Conservation (phyloP, 2,113 vertebrate species). For the Carettochelys insculpta region DNA sequence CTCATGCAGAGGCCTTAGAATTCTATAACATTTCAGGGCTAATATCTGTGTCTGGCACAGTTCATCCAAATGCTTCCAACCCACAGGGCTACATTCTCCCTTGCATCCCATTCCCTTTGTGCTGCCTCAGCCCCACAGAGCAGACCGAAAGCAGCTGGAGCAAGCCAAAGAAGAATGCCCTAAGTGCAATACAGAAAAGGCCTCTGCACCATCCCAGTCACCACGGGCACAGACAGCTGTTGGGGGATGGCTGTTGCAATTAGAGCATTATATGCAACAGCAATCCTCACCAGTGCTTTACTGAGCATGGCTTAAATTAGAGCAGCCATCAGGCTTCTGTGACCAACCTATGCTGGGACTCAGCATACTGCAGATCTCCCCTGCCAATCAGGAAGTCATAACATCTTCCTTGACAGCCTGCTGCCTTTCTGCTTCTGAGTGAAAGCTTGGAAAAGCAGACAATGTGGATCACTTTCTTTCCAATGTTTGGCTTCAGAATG, state of each 20-base stretch:
- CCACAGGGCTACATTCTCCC: neutral
- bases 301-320: neutral
- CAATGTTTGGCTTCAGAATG: neutral
- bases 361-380: neutral
- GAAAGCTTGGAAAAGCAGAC: fast-evolving
- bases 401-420: neutral
- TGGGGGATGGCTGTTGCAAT: neutral
- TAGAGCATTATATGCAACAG: fast-evolving
- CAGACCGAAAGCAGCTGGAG: neutral
- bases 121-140: fast-evolving
- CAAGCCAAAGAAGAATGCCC: neutral
- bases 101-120: neutral
- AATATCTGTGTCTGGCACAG: neutral
- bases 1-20: neutral
- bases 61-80: neutral
- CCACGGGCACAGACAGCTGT: neutral
- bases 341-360: fast-evolving
- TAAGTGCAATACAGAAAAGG: neutral
- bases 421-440: neutral
- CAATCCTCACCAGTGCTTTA: fast-evolving
- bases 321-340: neutral
- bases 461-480: neutral
- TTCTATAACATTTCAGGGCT: neutral
- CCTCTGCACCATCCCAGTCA: fast-evolving
- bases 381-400: neutral